phyloP scores from a whole-genome alignment of 2,888 invertebrate genomes.

The Hirudinaria manillensis region DNA sequence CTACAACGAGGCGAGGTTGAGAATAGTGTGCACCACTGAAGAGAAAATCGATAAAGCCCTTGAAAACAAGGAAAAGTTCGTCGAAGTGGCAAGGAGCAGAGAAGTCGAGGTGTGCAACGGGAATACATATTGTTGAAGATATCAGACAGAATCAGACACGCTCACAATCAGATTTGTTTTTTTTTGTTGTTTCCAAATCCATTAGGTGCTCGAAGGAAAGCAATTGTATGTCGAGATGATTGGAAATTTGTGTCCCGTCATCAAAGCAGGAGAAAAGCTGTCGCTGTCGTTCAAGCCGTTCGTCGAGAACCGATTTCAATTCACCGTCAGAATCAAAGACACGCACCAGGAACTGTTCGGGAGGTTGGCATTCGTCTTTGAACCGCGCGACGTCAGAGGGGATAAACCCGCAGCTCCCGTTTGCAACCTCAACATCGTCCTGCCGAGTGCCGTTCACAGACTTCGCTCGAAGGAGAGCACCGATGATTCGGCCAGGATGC shows the following conservation, averaged over 20 bases:
- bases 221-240: constrained; percentile 91
- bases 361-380: constrained; percentile 90
- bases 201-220: constrained; percentile 83
- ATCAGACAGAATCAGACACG: not conserved
- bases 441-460: constrained; percentile 61
- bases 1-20: constrained; percentile 56
- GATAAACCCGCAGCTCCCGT: constrained; percentile 84
- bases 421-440: constrained; percentile 74
- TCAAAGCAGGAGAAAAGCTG: constrained; percentile 92
- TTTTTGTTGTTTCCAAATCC: not conserved
- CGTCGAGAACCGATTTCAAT: constrained; percentile 87
- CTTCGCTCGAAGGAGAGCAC: constrained; percentile 28
- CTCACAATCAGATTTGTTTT: too few relatives aligned
- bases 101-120: constrained; percentile 76
- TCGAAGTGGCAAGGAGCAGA: constrained; percentile 94
- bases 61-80: constrained; percentile 72
- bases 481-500: constrained; percentile 28
- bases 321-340: constrained; percentile 87
- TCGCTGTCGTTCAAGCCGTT: constrained; percentile 90
- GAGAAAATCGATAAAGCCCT: constrained; percentile 97
- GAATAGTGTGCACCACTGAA: constrained; percentile 99
- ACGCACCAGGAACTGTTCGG: constrained; percentile 73
- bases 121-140: not conserved
- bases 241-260: constrained; percentile 89
- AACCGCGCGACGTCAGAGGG: constrained; percentile 73